These are phyloP conservation scores for Liasis olivaceus DNA, from an alignment of 2,797 vertebrate species.

Conservation along the genomic window DNA sequence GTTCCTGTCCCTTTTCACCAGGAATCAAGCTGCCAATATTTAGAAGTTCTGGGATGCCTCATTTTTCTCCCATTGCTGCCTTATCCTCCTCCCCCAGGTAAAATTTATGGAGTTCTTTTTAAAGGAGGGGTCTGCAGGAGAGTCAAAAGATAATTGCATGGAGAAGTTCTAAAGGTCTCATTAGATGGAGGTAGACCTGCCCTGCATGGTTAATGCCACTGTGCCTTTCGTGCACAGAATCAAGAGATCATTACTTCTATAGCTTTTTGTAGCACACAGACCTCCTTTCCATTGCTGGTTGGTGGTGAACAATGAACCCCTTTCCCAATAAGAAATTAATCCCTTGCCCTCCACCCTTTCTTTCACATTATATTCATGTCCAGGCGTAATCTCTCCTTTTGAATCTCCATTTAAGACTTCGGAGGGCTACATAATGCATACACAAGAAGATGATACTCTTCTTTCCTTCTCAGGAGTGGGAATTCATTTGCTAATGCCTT, in stretches of 20 bases:
- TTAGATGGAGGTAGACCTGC: not conserved
- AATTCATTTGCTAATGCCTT: not conserved
- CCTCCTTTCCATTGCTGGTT: conserved; percentile 37
- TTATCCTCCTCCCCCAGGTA: not conserved
- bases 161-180: not conserved
- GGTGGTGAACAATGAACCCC: too few species aligned
- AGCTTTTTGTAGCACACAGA: not conserved
- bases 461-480: not conserved
- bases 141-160: not conserved
- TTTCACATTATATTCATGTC: not conserved
- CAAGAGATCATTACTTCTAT: not conserved
- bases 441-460: not conserved
- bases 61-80: not conserved
- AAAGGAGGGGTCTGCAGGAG: not conserved
- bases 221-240: not conserved
- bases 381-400: not conserved
- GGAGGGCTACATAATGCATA: not conserved
- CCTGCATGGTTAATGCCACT: not conserved
- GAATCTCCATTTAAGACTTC: not conserved
- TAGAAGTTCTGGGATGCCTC: not conserved
- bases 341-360: not conserved
- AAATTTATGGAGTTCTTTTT: not conserved
- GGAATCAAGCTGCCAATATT: not conserved
- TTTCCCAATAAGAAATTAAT: not conserved
- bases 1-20: not conserved